Evolutionary conservation across 1,140 invertebrate species (phyloP).

Genomic region (Drosophila leontia): DNA sequence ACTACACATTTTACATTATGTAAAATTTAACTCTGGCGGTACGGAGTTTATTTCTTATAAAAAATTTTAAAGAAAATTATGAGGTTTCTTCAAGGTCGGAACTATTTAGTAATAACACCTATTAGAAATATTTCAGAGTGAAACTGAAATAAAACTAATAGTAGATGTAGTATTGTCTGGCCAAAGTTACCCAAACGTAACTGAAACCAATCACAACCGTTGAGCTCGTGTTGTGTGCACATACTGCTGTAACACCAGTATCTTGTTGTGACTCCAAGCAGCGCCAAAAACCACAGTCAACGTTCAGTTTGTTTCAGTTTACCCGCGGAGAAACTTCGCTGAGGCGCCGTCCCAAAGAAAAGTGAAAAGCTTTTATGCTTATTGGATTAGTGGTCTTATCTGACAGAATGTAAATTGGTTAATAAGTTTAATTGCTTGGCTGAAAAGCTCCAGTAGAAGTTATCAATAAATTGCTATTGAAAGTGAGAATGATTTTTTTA

Average conservation of each 20-base stretch:
- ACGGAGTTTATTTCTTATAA: not conserved
- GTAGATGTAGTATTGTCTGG: not conserved
- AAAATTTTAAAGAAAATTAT: not conserved
- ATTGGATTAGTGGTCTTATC: slow-evolving; percentile 16
- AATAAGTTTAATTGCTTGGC: slow-evolving; percentile 15
- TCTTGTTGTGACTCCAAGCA: slow-evolving; percentile 16
- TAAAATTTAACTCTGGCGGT: too few relatives aligned
- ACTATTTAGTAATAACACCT: not conserved
- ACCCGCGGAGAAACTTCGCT: slow-evolving; percentile 52
- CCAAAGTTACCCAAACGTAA: slow-evolving; percentile 30
- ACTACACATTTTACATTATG: not conserved
- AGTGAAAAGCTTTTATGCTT: slow-evolving; percentile 44
- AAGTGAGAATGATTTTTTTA: slow-evolving; percentile 20
- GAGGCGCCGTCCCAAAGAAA: slow-evolving; percentile 23
- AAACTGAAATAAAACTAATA: slow-evolving; percentile 10
- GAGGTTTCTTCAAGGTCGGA: not conserved
- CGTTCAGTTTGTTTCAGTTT: slow-evolving; percentile 44
- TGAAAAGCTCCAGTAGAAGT: not conserved
- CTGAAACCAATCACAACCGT: slow-evolving; percentile 26
- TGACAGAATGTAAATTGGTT: slow-evolving; percentile 33
- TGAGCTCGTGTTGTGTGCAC: slow-evolving; percentile 18
- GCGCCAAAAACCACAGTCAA: slow-evolving; percentile 37
- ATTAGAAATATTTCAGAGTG: not conserved
- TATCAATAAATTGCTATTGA: not conserved
- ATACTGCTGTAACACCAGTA: slow-evolving; percentile 26